Evolutionary conservation across 2,888 invertebrate genomes (phyloP).

Genomic region (Clanis bilineata): DNA sequence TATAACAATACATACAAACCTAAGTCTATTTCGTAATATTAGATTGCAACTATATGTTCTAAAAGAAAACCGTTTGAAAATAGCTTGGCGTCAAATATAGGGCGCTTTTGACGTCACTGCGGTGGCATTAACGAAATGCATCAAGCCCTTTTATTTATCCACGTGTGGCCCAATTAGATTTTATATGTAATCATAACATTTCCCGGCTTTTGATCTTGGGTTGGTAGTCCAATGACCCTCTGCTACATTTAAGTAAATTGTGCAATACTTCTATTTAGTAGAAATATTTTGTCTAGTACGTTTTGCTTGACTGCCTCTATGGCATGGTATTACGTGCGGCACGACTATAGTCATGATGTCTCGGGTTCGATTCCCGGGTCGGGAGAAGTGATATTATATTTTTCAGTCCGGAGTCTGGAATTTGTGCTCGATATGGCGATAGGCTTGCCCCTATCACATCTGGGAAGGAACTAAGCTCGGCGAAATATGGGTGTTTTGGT

Average conservation of each 20-base stretch:
- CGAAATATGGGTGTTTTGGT: no score
- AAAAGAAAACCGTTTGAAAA: constrained; percentile 35
- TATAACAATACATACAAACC: no score
- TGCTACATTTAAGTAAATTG: neutral
- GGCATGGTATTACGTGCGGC: no score
- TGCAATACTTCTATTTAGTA: neutral
- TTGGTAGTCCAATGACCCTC: no score
- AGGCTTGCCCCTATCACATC: no score
- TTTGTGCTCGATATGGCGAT: no score
- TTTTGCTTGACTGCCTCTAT: neutral
- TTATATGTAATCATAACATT: constrained; percentile 33
- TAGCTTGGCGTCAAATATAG: constrained; percentile 50
- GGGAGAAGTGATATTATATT: no score
- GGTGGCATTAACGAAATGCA: constrained; percentile 59
- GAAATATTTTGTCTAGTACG: neutral
- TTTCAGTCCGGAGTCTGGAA: no score
- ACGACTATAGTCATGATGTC: no score
- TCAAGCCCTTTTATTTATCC: constrained; percentile 51
- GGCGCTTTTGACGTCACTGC: constrained; percentile 65
- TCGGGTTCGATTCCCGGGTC: no score
- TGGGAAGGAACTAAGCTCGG: no score
- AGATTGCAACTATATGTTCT: constrained; percentile 22
- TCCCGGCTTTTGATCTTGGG: neutral
- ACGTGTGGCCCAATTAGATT: constrained; percentile 55
- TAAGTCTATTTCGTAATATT: neutral